Evolutionary conservation across 2,888 invertebrate species (phyloP).

Genomic region (Trichopoda pennipes): DNA sequence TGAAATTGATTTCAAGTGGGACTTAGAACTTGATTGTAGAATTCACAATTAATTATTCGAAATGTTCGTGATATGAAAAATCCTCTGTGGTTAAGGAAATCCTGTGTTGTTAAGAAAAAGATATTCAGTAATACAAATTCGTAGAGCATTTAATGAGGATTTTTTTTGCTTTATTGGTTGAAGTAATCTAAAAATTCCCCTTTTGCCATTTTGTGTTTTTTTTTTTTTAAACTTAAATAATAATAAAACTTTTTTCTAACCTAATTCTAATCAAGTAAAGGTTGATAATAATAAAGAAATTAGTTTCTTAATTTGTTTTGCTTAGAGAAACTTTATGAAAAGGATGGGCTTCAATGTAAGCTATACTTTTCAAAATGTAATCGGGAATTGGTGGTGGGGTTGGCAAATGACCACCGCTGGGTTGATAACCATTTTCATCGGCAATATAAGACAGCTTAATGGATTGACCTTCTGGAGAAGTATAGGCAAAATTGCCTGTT

Average conservation of each 20-base stretch:
- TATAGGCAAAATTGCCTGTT: slow-evolving; percentile 73
- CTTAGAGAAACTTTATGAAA: slow-evolving; percentile 70
- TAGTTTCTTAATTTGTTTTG: slow-evolving; percentile 22
- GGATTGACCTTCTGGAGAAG: slow-evolving; percentile 76
- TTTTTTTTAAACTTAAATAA: too few species aligned
- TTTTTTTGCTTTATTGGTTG: too few species aligned
- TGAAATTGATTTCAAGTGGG: too few species aligned
- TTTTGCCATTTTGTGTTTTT: too few species aligned
- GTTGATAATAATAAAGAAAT: background rate
- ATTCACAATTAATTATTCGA: too few species aligned
- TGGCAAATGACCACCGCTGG: slow-evolving; percentile 77
- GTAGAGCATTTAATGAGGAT: too few species aligned
- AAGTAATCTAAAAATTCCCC: too few species aligned
- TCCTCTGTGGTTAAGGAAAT: too few species aligned
- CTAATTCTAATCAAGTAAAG: slow-evolving; percentile 36
- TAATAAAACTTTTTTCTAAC: slow-evolving; percentile 34
- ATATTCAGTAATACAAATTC: too few species aligned
- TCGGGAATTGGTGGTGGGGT: slow-evolving; percentile 79
- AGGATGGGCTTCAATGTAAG: slow-evolving; percentile 77
- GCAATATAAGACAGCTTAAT: slow-evolving; percentile 76
- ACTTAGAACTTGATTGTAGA: too few species aligned
- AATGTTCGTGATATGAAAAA: too few species aligned
- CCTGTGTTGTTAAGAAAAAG: too few species aligned
- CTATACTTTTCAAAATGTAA: slow-evolving; percentile 75
- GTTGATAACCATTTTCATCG: slow-evolving; percentile 78